These are phyloP conservation scores for Merodon equestris DNA, from an alignment of 2,888 invertebrate species.

Conservation along the genomic window DNA sequence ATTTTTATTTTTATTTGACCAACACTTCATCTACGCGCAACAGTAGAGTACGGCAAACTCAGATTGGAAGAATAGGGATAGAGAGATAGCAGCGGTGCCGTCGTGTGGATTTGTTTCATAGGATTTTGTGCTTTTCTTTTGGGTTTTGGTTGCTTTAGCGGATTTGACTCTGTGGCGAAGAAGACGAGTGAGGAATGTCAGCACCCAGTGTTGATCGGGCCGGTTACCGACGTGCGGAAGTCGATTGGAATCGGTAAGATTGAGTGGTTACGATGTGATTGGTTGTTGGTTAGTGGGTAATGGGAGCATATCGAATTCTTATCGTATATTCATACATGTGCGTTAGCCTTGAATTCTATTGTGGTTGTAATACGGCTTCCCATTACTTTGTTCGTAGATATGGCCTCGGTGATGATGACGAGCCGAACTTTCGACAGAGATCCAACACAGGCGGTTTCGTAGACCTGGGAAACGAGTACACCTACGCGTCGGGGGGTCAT, in stretches of 20 bases:
- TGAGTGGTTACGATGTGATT: no score
- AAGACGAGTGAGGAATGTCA: constrained; percentile 71
- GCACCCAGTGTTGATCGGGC: constrained; percentile 41
- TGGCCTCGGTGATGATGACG: constrained; percentile 77
- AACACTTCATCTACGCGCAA: constrained; percentile 43
- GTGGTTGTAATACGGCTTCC: neutral
- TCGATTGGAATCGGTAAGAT: constrained; percentile 77
- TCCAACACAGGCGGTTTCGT: constrained; percentile 87
- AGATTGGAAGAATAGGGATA: neutral
- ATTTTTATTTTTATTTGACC: constrained; percentile 26
- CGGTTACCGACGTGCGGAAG: constrained; percentile 72
- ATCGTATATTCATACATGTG: no score
- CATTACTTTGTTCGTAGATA: constrained; percentile 70
- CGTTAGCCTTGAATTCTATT: neutral
- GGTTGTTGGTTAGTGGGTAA: neutral
- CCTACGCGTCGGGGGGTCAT: constrained; percentile 89
- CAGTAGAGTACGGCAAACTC: constrained; percentile 19
- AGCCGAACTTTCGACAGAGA: constrained; percentile 79
- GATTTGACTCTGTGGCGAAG: no score
- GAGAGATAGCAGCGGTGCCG: neutral
- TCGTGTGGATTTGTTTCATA: neutral
- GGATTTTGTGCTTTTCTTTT: neutral
- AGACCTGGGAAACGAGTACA: constrained; percentile 86
- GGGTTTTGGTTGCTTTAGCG: constrained; percentile 10
- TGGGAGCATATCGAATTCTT: neutral